Base-by-base conservation (phyloP, 1,140 invertebrate genomes). In the Euborellia annulipes region DNA sequence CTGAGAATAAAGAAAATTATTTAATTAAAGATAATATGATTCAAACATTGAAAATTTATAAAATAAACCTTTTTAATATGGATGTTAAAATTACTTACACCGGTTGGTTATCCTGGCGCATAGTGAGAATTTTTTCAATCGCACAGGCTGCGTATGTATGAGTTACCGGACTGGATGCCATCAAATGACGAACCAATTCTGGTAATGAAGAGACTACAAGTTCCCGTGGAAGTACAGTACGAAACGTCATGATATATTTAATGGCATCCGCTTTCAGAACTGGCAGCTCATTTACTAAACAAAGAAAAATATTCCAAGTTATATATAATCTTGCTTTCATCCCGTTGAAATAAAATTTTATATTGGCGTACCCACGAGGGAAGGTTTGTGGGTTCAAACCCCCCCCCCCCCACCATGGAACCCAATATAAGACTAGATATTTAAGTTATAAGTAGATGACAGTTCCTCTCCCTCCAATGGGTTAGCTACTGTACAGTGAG, bases 211-310 rank as follows among this genome's bases (percentile, higher is more conserved):
- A 69, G 34, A 88, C 57, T 2, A 93, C 64, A 20, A 83, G 65
- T 50, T 90, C 81, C 27, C 69, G 72, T 0, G 90, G 84, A 41
- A 98, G 67, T 48, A 95, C 73, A 54, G 83, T 86, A 46, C 94
- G 73, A 62, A 98, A 98, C 11, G 84, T 90, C 78, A 98, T 91
- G 8, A 97, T 65, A 61, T 92, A 98, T 61, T 97, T 97, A 17
- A 98, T 83, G 7, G 85, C 82, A 65, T 95, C 92, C 0, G 93
- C 90, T 68, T 94, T 94, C 14, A 98, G 65, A 13, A 98, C 88
- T 2, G 92, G 88, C 45, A 82, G 67, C 41, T 82, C 76, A 58
- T 91, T 84, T 2, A 93, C 88, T 85, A 65, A 50, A 70, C 69
- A 44, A 52, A 54, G 59, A 62, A 48, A 48, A 46, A 45, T 51